Conservation (phyloP, 2,113 vertebrate species). For the Struthio camelus region DNA sequence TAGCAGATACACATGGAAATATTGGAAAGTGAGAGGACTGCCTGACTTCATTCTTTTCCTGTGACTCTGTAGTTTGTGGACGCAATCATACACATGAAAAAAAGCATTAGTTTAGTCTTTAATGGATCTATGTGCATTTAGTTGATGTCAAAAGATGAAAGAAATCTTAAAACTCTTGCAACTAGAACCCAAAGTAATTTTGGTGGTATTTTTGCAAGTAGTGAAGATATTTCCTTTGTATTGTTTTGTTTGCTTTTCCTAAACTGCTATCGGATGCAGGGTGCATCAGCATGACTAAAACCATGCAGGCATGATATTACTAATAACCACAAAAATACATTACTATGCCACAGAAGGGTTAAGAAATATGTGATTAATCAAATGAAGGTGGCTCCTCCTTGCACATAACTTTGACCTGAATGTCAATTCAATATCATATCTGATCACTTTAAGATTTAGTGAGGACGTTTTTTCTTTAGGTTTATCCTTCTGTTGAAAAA, state of each 20-base stretch:
- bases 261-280: neutral
- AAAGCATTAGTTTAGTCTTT: neutral
- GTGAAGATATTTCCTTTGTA: neutral
- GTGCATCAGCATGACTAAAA: neutral
- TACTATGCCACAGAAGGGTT: neutral
- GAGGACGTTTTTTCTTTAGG: neutral
- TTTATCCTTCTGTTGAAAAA: neutral
- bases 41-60: neutral
- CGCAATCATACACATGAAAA: neutral
- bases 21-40: neutral
- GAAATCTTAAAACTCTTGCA: neutral
- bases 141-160: neutral
- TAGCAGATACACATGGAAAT: neutral
- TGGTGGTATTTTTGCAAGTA: neutral
- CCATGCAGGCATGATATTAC: neutral
- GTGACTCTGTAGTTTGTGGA: neutral
- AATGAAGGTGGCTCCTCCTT: neutral
- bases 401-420: neutral
- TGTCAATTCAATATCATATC: neutral
- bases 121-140: neutral
- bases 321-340: neutral
- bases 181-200: neutral
- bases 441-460: neutral
- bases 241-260: neutral
- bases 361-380: neutral